These are phyloP conservation scores for Albula glossodonta DNA, from an alignment of 2,113 vertebrate species.

Conservation along the genomic window DNA sequence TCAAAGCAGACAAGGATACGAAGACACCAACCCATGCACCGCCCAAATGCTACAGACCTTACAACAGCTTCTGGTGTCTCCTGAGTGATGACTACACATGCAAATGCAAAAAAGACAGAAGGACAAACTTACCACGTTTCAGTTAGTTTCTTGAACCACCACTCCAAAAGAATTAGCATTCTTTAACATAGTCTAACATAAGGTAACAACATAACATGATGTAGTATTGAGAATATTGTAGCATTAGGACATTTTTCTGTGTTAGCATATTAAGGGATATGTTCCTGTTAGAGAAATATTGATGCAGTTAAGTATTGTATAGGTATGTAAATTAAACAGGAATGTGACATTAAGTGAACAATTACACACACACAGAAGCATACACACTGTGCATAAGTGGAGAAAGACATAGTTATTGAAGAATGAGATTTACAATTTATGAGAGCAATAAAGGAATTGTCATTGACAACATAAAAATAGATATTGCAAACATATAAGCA, in stretches of 20 bases:
- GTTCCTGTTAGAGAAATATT: slow-evolving; percentile 42
- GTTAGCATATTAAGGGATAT: slow-evolving; percentile 49
- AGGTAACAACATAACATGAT: slow-evolving; percentile 45
- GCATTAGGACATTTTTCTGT: slow-evolving; percentile 55
- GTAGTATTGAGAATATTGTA: slow-evolving; percentile 51
- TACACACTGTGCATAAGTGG: slow-evolving; percentile 28
- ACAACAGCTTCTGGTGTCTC: slow-evolving; percentile 29
- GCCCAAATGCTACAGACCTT: slow-evolving; percentile 34
- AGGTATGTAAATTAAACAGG: slow-evolving; percentile 59
- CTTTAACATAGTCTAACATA: slow-evolving; percentile 56
- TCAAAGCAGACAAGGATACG: slow-evolving; percentile 40
- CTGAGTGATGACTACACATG: slow-evolving; percentile 39
- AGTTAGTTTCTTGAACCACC: slow-evolving; percentile 40
- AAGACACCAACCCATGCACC: slow-evolving; percentile 41
- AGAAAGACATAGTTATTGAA: slow-evolving; percentile 41
- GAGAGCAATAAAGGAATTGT: background rate
- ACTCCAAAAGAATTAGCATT: slow-evolving; percentile 42
- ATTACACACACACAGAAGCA: slow-evolving; percentile 36
- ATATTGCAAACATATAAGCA: background rate
- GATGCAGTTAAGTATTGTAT: slow-evolving; percentile 44
- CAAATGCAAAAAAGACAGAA: slow-evolving; percentile 44
- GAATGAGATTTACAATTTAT: background rate
- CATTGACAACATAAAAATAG: background rate
- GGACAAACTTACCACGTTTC: slow-evolving; percentile 41
- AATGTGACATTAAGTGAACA: slow-evolving; percentile 59